Conservation (phyloP, 2,888 invertebrate genomes). For the Eristalinus aeneus region DNA sequence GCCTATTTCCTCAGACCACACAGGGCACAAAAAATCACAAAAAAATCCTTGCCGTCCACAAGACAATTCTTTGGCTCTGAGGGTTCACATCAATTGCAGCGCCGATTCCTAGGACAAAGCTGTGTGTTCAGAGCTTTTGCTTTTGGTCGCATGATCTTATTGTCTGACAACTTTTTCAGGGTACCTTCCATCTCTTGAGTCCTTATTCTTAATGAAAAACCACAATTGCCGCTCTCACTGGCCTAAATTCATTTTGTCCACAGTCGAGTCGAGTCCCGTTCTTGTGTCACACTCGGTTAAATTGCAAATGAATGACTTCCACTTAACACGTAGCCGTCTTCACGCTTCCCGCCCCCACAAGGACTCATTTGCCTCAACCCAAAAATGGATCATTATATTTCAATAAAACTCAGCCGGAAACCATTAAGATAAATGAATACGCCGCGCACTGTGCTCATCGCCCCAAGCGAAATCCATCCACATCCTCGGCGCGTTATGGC, state of each 20-base stretch:
- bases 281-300: not conserved
- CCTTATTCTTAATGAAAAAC: not conserved
- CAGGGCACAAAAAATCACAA: no score
- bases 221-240: not conserved
- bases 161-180: no score
- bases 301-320: slow-evolving; percentile 26
- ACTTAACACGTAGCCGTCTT: slow-evolving; percentile 28
- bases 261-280: not conserved
- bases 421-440: slow-evolving; percentile 74
- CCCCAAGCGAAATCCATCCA: slow-evolving; percentile 13
- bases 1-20: no score
- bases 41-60: no score
- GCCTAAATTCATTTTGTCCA: not conserved
- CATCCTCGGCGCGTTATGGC: slow-evolving; percentile 1
- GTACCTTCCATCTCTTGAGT: not conserved
- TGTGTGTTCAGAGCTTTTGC: no score
- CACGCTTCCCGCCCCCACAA: slow-evolving; percentile 2
- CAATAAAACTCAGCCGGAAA: slow-evolving; percentile 75
- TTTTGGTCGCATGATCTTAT: no score
- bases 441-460: slow-evolving; percentile 41
- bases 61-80: no score
- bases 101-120: no score
- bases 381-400: slow-evolving; percentile 70
- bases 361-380: slow-evolving; percentile 8
- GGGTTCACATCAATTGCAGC: no score